Conservation (phyloP, 2,797 vertebrate genomes). For the Spinibarbus caldwelli region DNA sequence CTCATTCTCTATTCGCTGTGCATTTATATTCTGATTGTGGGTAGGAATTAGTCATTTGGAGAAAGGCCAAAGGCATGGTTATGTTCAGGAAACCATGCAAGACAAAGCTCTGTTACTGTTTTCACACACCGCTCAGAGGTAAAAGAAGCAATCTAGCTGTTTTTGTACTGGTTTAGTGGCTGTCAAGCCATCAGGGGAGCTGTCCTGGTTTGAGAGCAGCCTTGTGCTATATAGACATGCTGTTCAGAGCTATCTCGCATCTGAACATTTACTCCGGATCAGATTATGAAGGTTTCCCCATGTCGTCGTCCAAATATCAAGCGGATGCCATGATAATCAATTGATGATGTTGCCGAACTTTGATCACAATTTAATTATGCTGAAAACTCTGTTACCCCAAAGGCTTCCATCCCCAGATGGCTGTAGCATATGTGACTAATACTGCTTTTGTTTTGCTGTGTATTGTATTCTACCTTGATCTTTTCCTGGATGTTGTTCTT, state of each 20-base stretch:
- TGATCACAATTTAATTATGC: constrained; percentile 66
- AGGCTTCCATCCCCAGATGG: constrained; percentile 34
- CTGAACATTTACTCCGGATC: constrained; percentile 49
- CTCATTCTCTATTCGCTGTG: constrained; percentile 62
- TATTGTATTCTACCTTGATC: constrained; percentile 32
- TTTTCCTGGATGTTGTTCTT: constrained; percentile 26
- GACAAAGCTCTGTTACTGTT: constrained; percentile 65
- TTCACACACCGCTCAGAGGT: constrained; percentile 68
- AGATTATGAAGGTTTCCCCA: constrained; percentile 57
- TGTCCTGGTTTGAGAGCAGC: constrained; percentile 67
- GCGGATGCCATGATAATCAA: constrained; percentile 55
- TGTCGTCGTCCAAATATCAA: constrained; percentile 45
- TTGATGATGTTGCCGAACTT: constrained; percentile 58
- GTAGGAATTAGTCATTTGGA: constrained; percentile 65
- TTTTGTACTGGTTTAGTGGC: constrained; percentile 50
- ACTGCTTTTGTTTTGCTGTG: constrained; percentile 49
- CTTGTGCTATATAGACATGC: constrained; percentile 51
- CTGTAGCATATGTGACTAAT: constrained; percentile 40
- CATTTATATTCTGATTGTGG: constrained; percentile 62
- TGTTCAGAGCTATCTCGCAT: constrained; percentile 27
- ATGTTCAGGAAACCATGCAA: constrained; percentile 56
- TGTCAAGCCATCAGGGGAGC: constrained; percentile 64
- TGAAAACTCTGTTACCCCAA: constrained; percentile 54
- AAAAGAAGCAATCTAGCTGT: constrained; percentile 58
- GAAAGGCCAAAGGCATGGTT: constrained; percentile 55